phyloP scores from a whole-genome alignment of 2,797 vertebrate species.

The Buceros bicornis region DNA sequence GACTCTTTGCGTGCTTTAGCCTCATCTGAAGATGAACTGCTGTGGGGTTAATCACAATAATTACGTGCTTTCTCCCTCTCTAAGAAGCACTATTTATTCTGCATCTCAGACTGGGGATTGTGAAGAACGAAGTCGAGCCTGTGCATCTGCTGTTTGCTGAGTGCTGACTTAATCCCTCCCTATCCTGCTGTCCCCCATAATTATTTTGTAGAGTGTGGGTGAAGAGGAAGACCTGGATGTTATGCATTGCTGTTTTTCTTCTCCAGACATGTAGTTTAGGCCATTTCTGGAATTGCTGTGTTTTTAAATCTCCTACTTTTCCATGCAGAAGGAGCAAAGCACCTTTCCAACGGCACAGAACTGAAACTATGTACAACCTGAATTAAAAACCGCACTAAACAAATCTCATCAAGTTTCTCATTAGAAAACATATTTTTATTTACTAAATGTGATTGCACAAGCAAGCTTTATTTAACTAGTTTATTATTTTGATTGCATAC shows the following conservation, averaged over 20 bases:
- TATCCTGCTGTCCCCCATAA: not conserved
- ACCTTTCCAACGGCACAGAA: not conserved
- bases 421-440: slow-evolving; percentile 70
- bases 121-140: not conserved
- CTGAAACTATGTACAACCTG: not conserved
- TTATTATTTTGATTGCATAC: slow-evolving; percentile 79
- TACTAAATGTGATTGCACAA: slow-evolving; percentile 62
- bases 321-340: not conserved
- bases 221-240: not conserved
- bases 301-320: not conserved
- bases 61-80: not conserved
- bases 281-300: not conserved
- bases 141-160: slow-evolving; percentile 6
- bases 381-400: slow-evolving; percentile 39
- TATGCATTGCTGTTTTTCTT: not conserved
- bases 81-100: slow-evolving; percentile 28
- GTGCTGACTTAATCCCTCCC: not conserved
- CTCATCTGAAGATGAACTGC: slow-evolving; percentile 8
- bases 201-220: not conserved
- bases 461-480: slow-evolving; percentile 70
- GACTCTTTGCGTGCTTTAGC: not conserved
- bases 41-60: slow-evolving; percentile 15
- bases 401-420: slow-evolving; percentile 62
- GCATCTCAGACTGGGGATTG: not conserved
- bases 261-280: not conserved